These are phyloP conservation scores for Leptobrachium leishanense DNA, from an alignment of 2,113 vertebrate genomes.

Conservation along the genomic window DNA sequence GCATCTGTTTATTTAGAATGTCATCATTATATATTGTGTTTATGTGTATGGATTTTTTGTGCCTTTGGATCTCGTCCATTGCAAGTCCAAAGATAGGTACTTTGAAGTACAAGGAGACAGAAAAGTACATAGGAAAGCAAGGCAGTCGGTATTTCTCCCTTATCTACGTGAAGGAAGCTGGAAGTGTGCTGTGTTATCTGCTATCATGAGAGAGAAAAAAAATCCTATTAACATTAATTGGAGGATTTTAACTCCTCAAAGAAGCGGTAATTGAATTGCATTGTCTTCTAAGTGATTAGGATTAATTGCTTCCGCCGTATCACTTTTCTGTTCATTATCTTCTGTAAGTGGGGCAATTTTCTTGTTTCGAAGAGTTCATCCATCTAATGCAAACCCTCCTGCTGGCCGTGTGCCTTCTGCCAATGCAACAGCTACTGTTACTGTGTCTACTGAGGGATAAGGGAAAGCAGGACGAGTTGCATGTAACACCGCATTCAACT, in stretches of 20 bases:
- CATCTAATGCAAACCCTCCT: conserved; percentile 55
- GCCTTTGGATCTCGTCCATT: background rate
- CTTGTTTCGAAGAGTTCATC: conserved; percentile 58
- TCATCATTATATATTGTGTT: too few species aligned
- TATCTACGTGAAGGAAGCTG: conserved; percentile 32
- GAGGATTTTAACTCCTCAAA: conserved; percentile 60
- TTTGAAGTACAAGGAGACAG: conserved; percentile 25
- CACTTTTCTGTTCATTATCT: conserved; percentile 56
- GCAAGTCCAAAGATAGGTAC: conserved; percentile 5
- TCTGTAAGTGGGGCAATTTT: conserved; percentile 58
- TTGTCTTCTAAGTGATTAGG: conserved; percentile 69
- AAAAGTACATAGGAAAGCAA: conserved; percentile 6
- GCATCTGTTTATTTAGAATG: background rate
- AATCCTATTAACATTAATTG: conserved; percentile 69
- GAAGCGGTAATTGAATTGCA: conserved; percentile 70
- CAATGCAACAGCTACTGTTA: conserved; percentile 60
- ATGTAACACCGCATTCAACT: background rate
- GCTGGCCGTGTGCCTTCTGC: conserved; percentile 50
- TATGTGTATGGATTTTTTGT: too few species aligned
- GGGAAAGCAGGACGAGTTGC: background rate
- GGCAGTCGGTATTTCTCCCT: conserved; percentile 13
- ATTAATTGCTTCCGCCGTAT: conserved; percentile 67
- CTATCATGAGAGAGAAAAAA: conserved; percentile 53
- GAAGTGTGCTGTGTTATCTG: conserved; percentile 49
- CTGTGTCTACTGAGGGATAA: conserved; percentile 53